phyloP scores from a whole-genome alignment of 2,113 vertebrate genomes.

The Colossoma macropomum region DNA sequence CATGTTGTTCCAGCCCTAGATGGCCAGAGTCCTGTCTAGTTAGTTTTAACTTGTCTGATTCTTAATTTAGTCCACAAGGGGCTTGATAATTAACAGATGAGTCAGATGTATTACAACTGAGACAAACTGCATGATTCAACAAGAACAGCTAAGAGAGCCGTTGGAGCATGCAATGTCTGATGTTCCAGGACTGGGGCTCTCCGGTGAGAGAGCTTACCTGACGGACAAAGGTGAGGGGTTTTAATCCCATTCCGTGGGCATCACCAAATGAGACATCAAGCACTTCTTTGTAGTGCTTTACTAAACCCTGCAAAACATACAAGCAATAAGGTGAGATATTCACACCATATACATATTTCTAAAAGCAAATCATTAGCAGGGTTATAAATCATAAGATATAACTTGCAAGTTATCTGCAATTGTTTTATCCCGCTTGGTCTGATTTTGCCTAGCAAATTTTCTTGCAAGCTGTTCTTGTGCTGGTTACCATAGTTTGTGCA shows the following conservation, averaged over 20 bases:
- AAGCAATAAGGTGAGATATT: too few species aligned
- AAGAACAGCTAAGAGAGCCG: too few species aligned
- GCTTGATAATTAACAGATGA: neutral
- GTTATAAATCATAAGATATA: neutral
- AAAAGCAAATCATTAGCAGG: neutral
- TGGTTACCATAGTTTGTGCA: too few species aligned
- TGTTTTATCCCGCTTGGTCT: too few species aligned
- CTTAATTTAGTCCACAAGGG: neutral
- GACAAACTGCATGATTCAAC: too few species aligned
- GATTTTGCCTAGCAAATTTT: too few species aligned
- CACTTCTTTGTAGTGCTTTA: constrained; percentile 65
- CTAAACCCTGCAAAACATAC: constrained; percentile 58
- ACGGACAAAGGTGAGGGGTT: constrained; percentile 73
- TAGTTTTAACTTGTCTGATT: neutral
- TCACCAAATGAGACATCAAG: constrained; percentile 66
- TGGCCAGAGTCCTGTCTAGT: neutral
- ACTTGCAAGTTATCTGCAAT: neutral
- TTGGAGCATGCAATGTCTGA: too few species aligned
- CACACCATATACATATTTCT: neutral
- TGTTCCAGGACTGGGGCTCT: too few species aligned
- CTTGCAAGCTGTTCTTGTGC: too few species aligned
- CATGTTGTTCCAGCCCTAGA: too few species aligned
- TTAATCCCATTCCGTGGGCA: constrained; percentile 65
- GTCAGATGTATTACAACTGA: neutral
- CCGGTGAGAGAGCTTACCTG: constrained; percentile 65